These are phyloP conservation scores for Anthonomus grandis DNA, from an alignment of 1,140 invertebrate species.

Conservation along the genomic window DNA sequence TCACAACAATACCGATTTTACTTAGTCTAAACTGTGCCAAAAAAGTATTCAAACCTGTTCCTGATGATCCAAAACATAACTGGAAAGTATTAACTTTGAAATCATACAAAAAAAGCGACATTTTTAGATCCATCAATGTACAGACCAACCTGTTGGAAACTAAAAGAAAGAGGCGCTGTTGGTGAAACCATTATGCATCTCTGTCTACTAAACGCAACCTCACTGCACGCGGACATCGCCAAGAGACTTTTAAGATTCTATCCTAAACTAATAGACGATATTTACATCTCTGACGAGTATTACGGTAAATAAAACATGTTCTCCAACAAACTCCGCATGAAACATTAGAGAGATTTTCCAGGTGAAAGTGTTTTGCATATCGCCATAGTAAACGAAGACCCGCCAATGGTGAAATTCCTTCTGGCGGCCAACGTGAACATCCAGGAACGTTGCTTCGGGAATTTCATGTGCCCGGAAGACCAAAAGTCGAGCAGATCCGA, in stretches of 20 bases:
- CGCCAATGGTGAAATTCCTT: conserved; percentile 94
- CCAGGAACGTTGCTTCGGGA: conserved; percentile 87
- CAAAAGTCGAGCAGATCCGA: conserved; percentile 88
- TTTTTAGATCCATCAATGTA: conserved; percentile 53
- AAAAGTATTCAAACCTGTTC: too few relatives aligned
- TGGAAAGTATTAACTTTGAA: too few relatives aligned
- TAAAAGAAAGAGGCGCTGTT: conserved; percentile 90
- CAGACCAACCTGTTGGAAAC: conserved; percentile 87
- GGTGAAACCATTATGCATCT: conserved; percentile 94
- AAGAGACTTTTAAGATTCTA: conserved; percentile 88
- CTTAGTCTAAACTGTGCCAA: too few relatives aligned
- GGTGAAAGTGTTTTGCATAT: conserved; percentile 92
- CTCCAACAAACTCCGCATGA: background rate
- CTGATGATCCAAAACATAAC: too few relatives aligned
- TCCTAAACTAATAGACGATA: conserved; percentile 93
- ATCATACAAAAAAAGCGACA: too few relatives aligned
- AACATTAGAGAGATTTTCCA: conserved; percentile 46
- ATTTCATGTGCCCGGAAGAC: conserved; percentile 97
- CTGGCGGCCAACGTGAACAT: conserved; percentile 88
- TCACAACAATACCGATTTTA: too few relatives aligned
- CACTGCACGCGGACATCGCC: conserved; percentile 87
- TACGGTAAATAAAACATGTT: conserved; percentile 66
- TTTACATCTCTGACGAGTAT: conserved; percentile 95
- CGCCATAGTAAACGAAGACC: conserved; percentile 97
- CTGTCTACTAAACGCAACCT: conserved; percentile 87